These are phyloP conservation scores for Harpagifer antarcticus DNA, from an alignment of 2,797 vertebrate species.

Conservation along the genomic window DNA sequence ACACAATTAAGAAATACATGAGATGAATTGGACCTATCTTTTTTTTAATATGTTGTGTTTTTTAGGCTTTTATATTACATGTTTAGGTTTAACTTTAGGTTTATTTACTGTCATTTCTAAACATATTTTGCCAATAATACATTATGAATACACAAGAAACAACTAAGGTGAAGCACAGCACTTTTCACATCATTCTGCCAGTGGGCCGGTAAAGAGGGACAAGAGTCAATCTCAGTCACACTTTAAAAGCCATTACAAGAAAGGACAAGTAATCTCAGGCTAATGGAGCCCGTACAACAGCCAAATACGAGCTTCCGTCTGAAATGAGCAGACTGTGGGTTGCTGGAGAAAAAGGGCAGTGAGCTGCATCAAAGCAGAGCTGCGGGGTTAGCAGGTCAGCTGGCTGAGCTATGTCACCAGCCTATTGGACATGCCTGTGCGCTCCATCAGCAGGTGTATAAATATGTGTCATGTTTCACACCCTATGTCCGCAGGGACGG, in stretches of 20 bases:
- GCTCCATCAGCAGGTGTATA: conserved; percentile 84
- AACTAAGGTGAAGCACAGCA: not conserved
- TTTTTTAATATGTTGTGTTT: not conserved
- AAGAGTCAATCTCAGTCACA: conserved; percentile 45
- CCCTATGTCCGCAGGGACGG: conserved; percentile 78
- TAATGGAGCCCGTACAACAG: conserved; percentile 62
- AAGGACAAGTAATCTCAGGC: conserved; percentile 61
- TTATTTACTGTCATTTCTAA: not conserved
- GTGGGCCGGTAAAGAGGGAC: conserved; percentile 53
- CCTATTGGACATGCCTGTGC: conserved; percentile 75
- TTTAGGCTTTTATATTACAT: not conserved
- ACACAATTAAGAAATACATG: not conserved
- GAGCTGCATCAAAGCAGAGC: conserved; percentile 59
- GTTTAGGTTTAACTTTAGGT: not conserved
- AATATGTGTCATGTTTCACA: conserved; percentile 85
- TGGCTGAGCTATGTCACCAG: conserved; percentile 76
- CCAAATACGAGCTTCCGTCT: conserved; percentile 26
- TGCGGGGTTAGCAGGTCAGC: conserved; percentile 77
- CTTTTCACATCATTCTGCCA: conserved; percentile 24
- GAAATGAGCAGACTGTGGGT: conserved; percentile 42
- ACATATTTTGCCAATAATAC: not conserved
- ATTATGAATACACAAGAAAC: not conserved
- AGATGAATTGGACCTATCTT: not conserved
- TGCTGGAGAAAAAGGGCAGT: conserved; percentile 38
- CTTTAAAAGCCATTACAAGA: conserved; percentile 63